Evolutionary conservation across 2,797 vertebrate genomes (phyloP).

Genomic region (Chrysolophus pictus): DNA sequence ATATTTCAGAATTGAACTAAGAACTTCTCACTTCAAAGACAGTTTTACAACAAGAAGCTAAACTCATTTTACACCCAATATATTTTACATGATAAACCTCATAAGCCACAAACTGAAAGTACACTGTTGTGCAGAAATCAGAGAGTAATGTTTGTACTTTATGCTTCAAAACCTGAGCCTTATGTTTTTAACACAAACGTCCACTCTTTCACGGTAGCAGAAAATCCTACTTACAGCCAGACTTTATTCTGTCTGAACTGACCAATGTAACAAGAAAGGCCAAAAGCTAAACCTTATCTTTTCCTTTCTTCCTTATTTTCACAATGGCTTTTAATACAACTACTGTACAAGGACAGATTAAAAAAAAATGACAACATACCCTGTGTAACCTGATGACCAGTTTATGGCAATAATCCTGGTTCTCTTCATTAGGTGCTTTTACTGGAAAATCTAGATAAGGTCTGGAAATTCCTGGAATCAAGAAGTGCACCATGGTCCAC

Average conservation of each 20-base stretch:
- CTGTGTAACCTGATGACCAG: slow-evolving; percentile 93
- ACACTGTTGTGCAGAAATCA: neutral
- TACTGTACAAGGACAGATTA: neutral
- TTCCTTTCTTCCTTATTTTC: neutral
- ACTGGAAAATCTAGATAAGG: slow-evolving; percentile 90
- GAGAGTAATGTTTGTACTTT: no score
- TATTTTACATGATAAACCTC: neutral
- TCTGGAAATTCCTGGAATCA: slow-evolving; percentile 91
- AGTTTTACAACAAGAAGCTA: neutral
- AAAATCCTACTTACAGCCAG: neutral
- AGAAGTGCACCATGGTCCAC: slow-evolving; percentile 94
- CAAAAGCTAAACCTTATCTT: neutral
- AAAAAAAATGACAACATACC: slow-evolving; percentile 76
- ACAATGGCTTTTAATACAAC: neutral
- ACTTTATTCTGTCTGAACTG: neutral
- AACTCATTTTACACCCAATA: neutral
- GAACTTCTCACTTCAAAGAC: neutral
- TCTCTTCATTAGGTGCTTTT: slow-evolving; percentile 91
- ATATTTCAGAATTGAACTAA: neutral
- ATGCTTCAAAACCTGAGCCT: neutral
- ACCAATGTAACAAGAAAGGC: neutral
- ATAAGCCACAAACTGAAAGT: neutral
- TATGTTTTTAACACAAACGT: neutral
- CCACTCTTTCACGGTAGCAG: neutral
- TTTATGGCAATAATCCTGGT: slow-evolving; percentile 95